Base-by-base conservation (phyloP, 2,113 vertebrate genomes). In the Hippocampus comes region DNA sequence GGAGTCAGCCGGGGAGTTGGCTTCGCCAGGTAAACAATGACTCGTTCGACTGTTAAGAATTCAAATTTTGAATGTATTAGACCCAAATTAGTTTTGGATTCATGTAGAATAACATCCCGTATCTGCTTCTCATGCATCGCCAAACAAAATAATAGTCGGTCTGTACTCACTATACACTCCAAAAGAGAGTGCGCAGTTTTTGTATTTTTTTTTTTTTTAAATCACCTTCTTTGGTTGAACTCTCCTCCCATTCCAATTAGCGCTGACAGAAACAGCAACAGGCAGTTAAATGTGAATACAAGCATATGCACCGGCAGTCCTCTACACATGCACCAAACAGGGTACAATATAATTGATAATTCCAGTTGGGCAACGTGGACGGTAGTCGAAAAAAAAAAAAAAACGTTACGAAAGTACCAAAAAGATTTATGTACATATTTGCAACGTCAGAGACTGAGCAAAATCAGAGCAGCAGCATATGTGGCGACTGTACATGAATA, bases 1-100 rank as follows among this genome's bases (percentile, higher is more conserved):
- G 96, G 96, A 82, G 93, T 97, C 90, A 98, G 96, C 92, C 94
- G 96, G 92, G 96, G 96, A 42, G 96, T 98, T 15, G 96, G 96
- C 83, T 98, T 98, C 78, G 96, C 96, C 91, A 96, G 96, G 96
- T 98, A 91, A 10, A 30, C 63, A 27, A 67, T 38, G 3, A 74
- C 41, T 14, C 25, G 41, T 30, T 38, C 9, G 6, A 7, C 17
- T 38, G 5, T 38, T 38, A 38, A 38, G 34, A 7, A 38, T 38
- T 11, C 4, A 56, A 7, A 42, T 30, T 9, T 9, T 30, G 38
- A 41, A 66, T 12, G 23, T 43, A 30, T 9, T 66, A 41, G 8
- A 63, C 14, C 30, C 4, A 15, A 46, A 46, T 46, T 38, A 38
- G 43, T 46, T 46, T 46, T 14, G 43, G 14, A 46, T 46, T 12